A percentile compares a stretch with the other conserved stretches of the same genome.
Conservation (phyloP, 2,888 invertebrate species). For the Ryuthela nishihirai region DNA sequence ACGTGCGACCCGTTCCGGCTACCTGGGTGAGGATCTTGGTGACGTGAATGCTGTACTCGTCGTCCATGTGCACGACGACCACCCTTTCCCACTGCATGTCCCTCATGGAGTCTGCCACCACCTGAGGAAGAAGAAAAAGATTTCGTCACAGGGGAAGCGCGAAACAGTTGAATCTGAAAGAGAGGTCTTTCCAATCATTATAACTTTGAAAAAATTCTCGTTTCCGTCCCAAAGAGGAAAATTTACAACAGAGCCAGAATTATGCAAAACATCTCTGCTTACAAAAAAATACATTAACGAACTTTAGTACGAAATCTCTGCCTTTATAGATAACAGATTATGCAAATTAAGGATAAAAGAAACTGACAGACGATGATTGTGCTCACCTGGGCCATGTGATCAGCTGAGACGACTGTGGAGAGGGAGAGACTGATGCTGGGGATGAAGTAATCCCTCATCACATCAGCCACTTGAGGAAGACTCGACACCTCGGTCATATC, state of each 20-base stretch:
- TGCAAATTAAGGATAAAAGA: not conserved
- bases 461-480: slow-evolving; percentile 16
- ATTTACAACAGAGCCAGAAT: no score
- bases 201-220: no score
- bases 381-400: slow-evolving; percentile 21
- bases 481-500: slow-evolving; percentile 25
- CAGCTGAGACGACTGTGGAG: slow-evolving; percentile 19
- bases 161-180: no score
- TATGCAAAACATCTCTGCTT: no score
- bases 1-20: slow-evolving; percentile 7
- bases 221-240: no score
- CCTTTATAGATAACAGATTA: no score
- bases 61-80: slow-evolving; percentile 19
- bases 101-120: slow-evolving; percentile 23
- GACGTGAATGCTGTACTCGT: slow-evolving; percentile 34
- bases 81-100: slow-evolving; percentile 29
- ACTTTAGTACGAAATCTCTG: no score
- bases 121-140: not conserved
- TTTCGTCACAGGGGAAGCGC: no score
- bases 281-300: no score
- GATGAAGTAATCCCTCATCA: slow-evolving; percentile 21
- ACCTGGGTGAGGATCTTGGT: slow-evolving; percentile 19
- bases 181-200: no score
- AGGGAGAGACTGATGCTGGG: slow-evolving; percentile 20
- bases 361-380: no score